A percentile compares a stretch with the other conserved stretches of the same genome.
These are phyloP conservation scores for Metopolophium dirhodum DNA, from an alignment of 1,140 invertebrate genomes.

Conservation along the genomic window DNA sequence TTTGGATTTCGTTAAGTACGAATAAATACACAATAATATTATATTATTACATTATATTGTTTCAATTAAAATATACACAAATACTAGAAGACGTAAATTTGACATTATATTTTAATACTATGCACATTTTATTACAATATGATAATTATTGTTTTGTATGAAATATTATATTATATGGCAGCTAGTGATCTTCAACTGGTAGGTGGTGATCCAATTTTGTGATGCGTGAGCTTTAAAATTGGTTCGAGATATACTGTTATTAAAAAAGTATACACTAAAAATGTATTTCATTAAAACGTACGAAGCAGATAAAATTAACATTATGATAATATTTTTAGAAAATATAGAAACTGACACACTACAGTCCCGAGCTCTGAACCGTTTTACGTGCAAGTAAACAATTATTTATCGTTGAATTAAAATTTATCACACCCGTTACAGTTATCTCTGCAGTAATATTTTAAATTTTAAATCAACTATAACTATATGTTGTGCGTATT, in stretches of 20 bases:
- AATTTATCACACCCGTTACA: background rate
- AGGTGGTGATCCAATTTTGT: background rate
- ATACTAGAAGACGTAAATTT: background rate
- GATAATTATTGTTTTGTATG: background rate
- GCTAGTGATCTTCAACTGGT: background rate
- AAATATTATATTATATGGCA: background rate
- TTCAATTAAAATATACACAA: background rate
- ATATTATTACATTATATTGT: background rate
- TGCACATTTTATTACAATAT: background rate
- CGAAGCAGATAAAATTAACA: background rate
- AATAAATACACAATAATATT: background rate
- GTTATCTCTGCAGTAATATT: background rate
- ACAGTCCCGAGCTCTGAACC: no score
- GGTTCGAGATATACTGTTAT: background rate
- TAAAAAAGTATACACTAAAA: background rate
- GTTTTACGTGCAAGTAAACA: no score
- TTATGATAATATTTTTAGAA: background rate
- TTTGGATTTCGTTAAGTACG: no score
- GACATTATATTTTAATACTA: background rate
- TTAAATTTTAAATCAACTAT: background rate
- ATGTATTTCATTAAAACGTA: background rate
- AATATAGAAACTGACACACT: background rate
- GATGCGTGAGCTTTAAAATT: background rate
- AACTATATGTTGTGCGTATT: background rate
- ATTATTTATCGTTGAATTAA: no score